Conservation (phyloP, 1,140 invertebrate species). For the Pogonomyrmex barbatus region DNA sequence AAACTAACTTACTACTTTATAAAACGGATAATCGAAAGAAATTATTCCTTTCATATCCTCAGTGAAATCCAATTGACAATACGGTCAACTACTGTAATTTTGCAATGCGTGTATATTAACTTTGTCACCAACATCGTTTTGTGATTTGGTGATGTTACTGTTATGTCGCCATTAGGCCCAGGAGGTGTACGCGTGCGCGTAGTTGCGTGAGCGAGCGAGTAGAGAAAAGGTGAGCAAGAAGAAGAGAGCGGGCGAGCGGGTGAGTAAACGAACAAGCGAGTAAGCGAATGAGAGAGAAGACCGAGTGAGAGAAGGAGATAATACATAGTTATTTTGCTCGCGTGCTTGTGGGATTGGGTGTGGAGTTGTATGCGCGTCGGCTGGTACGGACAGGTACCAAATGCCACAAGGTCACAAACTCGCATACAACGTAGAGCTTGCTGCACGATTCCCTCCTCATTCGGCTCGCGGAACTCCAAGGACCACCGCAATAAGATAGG, state of each 20-base stretch:
- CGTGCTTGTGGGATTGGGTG: constrained; percentile 51
- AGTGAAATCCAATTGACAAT: constrained; percentile 3
- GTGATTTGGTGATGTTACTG: constrained; percentile 37
- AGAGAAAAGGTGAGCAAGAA: constrained; percentile 40
- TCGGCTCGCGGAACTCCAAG: constrained; percentile 39
- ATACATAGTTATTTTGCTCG: constrained; percentile 68
- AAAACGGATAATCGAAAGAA: neutral
- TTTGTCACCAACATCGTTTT: constrained; percentile 7
- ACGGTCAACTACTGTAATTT: constrained; percentile 16
- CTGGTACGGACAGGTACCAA: constrained; percentile 85
- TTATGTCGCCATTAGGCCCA: constrained; percentile 33
- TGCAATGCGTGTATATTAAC: constrained; percentile 2
- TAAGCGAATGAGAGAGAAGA: neutral
- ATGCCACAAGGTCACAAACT: constrained; percentile 85
- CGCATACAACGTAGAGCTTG: constrained; percentile 57
- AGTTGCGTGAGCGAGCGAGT: constrained; percentile 42
- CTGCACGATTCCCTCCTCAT: constrained; percentile 48
- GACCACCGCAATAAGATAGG: constrained; percentile 31
- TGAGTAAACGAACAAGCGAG: neutral
- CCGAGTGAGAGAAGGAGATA: constrained; percentile 58
- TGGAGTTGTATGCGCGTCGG: constrained; percentile 76
- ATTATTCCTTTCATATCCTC: neutral
- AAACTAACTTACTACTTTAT: neutral
- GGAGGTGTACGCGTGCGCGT: constrained; percentile 4
- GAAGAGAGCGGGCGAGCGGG: neutral